Evolutionary conservation across 2,888 invertebrate genomes (phyloP).

Genomic region (Ommatoiulus sabulosus): DNA sequence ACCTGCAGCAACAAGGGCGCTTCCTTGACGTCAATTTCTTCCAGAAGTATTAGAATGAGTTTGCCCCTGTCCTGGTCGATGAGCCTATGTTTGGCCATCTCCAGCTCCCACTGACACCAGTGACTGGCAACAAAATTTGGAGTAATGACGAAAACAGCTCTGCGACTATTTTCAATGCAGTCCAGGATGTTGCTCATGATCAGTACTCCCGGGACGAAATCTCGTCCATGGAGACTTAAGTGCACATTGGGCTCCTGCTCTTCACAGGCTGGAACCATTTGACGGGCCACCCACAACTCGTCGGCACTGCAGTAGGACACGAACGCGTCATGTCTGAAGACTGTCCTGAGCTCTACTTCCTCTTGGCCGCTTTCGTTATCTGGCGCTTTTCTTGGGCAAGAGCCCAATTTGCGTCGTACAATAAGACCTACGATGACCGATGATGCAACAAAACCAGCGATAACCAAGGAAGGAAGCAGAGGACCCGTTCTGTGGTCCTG

Average conservation of each 20-base stretch:
- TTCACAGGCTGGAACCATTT: constrained; percentile 55
- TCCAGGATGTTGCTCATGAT: constrained; percentile 77
- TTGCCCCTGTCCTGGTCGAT: constrained; percentile 73
- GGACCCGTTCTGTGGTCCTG: not conserved
- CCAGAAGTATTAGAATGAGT: constrained; percentile 75
- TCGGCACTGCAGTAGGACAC: not conserved
- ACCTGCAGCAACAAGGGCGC: constrained; percentile 24
- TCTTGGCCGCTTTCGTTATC: not conserved
- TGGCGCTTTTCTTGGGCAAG: not conserved
- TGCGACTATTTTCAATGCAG: constrained; percentile 75
- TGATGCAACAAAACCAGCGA: not conserved
- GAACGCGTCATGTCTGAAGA: constrained; percentile 55
- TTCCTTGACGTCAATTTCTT: constrained; percentile 68
- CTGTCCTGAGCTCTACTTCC: not conserved
- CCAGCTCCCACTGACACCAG: constrained; percentile 80
- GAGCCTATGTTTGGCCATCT: constrained; percentile 76
- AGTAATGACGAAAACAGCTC: constrained; percentile 76
- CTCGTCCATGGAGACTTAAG: constrained; percentile 78
- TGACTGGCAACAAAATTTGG: constrained; percentile 78
- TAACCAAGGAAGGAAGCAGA: not conserved
- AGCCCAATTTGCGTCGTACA: not conserved
- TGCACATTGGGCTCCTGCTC: constrained; percentile 29
- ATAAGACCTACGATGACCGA: not conserved
- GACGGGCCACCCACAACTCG: not conserved
- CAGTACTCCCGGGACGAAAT: constrained; percentile 75